phyloP scores from a whole-genome alignment of 2,797 vertebrate genomes.

The Enoplosus armatus region DNA sequence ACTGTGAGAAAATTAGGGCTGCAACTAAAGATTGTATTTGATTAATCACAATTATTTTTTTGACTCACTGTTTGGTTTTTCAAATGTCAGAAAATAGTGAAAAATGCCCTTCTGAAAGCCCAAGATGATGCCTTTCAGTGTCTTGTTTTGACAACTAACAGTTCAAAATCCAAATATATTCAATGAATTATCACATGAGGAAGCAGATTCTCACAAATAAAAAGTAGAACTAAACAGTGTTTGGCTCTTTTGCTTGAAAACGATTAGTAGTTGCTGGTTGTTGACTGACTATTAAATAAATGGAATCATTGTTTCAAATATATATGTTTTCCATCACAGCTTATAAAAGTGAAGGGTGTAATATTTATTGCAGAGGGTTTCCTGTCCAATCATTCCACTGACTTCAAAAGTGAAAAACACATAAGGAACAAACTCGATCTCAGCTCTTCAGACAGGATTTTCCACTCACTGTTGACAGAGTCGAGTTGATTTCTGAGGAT shows the following conservation, averaged over 20 bases:
- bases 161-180: conserved; percentile 18
- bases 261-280: neutral
- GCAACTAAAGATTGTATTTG: neutral
- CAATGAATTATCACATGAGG: neutral
- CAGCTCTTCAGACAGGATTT: conserved; percentile 32
- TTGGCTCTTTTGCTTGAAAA: neutral
- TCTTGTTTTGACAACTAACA: too few species aligned
- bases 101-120: neutral
- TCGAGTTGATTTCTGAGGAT: conserved; percentile 41
- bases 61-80: neutral
- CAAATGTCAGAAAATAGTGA: neutral
- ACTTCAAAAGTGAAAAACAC: conserved; percentile 13
- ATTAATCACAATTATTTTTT: neutral
- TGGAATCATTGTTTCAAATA: neutral
- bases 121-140: neutral
- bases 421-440: conserved; percentile 5
- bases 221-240: neutral
- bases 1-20: neutral
- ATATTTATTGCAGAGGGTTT: conserved; percentile 28
- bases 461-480: conserved; percentile 43
- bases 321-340: conserved; percentile 4
- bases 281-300: neutral
- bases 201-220: neutral
- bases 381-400: neutral
- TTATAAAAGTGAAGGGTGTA: conserved; percentile 4